Base-by-base conservation (phyloP, 2,888 invertebrate species). In the Orthosia gothica region DNA sequence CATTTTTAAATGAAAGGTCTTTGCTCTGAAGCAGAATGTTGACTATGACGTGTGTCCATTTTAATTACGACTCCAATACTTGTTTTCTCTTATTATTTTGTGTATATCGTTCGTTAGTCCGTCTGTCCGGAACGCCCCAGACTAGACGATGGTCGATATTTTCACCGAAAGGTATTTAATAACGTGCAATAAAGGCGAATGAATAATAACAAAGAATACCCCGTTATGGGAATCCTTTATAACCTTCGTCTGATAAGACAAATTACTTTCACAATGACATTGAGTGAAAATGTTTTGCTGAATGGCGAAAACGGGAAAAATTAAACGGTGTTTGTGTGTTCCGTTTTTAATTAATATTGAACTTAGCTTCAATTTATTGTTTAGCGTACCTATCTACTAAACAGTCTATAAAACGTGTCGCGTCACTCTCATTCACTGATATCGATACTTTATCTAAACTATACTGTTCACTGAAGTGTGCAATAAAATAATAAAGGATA, bases 401-500 rank as follows among this genome's bases (percentile, higher is more conserved):
- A 23, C n/a, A 70, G 52, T 67, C 40, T 45, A 59, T 82, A 64
- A 64, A 69, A 70, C 59, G 50, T 71, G 54, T 64, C 55, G 13
- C 20, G 47, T 45, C 62, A 61, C 50, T 47, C 49, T 40, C 62
- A 57, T 66, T 50, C 12, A 59, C n/a, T 83, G 70, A 5, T 81
- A 74, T 81, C 81, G 45, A 49, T 18, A 47, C n/a, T 20, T 68
- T 80, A 83, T 80, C 81, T 64, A 12, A 57, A 70, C 70, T 54
- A 54, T 57, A 57, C 49, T 74, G 70, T 81, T 64, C 64, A 59
- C 52, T 84, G 66, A 70, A 81, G 84, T 84, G 57, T 57, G 59
- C 74, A 55, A 73, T 81, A 69, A 70, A 74, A 70, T 81, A 74
- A 67, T 65, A 80, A 70, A 70, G 54, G 62, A 74, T 74, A 64